These are phyloP conservation scores for Zaprionus nigranus DNA, from an alignment of 1,140 invertebrate genomes.

Conservation along the genomic window DNA sequence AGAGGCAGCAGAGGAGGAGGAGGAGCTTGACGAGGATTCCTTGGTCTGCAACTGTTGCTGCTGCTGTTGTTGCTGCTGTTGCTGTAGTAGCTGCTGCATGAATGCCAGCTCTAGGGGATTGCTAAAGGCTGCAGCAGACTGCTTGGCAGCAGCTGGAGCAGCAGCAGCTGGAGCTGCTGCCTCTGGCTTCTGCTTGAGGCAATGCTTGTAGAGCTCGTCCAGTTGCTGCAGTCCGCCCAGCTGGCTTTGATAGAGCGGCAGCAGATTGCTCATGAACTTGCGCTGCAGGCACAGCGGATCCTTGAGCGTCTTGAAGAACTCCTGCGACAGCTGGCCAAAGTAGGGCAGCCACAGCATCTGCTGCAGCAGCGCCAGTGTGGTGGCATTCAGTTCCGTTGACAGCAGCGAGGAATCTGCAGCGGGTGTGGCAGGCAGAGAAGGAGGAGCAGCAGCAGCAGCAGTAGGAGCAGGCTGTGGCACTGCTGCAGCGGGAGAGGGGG, in stretches of 20 bases:
- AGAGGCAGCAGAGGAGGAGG: too few species aligned
- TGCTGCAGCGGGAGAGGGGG: background rate
- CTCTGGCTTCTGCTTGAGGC: slow-evolving; percentile 69
- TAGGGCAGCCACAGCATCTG: slow-evolving; percentile 90
- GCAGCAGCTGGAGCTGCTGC: background rate
- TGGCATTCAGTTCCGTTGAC: slow-evolving; percentile 87
- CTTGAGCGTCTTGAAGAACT: slow-evolving; percentile 85
- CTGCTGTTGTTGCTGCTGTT: slow-evolving; percentile 61
- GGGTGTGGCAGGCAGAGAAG: background rate
- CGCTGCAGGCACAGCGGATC: slow-evolving; percentile 78
- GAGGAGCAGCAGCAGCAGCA: slow-evolving; percentile 19
- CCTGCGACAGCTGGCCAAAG: slow-evolving; percentile 87
- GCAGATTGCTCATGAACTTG: slow-evolving; percentile 68
- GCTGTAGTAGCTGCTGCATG: slow-evolving; percentile 87
- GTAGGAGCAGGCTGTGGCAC: slow-evolving; percentile 12
- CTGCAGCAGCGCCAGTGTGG: slow-evolving; percentile 88
- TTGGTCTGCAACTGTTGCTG: slow-evolving; percentile 54
- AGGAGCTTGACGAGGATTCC: slow-evolving; percentile 5
- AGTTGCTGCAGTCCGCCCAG: slow-evolving; percentile 73
- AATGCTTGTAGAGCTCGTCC: slow-evolving; percentile 77
- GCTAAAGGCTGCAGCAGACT: slow-evolving; percentile 78
- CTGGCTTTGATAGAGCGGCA: slow-evolving; percentile 69
- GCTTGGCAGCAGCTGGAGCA: slow-evolving; percentile 4
- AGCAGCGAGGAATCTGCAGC: slow-evolving; percentile 85
- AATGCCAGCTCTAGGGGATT: slow-evolving; percentile 88